These are phyloP conservation scores for Phoxinus phoxinus DNA, from an alignment of 2,113 vertebrate genomes.

Conservation along the genomic window DNA sequence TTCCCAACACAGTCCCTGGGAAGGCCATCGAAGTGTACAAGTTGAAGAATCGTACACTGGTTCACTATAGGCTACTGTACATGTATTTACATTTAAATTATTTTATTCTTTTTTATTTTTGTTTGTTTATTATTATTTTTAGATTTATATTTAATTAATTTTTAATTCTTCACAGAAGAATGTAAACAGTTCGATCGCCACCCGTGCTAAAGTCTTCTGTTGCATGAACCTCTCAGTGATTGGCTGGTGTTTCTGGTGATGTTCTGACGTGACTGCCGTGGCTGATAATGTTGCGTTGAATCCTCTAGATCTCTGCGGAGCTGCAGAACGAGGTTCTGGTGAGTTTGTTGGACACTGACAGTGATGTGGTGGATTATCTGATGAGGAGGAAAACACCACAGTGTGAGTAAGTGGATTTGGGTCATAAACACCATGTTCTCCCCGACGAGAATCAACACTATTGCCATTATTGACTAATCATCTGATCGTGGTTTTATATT, in stretches of 20 bases:
- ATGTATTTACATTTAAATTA: too few relatives aligned
- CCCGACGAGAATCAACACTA: too few relatives aligned
- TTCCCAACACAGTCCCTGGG: neutral
- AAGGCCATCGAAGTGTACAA: too few relatives aligned
- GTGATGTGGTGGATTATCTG: slow-evolving; percentile 95
- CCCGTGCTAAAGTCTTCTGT: neutral
- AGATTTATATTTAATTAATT: too few relatives aligned
- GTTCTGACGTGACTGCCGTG: neutral
- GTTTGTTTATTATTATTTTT: too few relatives aligned
- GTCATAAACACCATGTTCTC: neutral
- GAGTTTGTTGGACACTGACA: slow-evolving; percentile 91
- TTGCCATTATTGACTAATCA: too few relatives aligned
- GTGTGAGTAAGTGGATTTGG: slow-evolving; percentile 81
- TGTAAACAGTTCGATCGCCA: neutral
- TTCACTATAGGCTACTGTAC: too few relatives aligned
- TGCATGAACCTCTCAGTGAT: neutral
- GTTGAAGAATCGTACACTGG: too few relatives aligned
- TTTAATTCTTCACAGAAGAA: too few relatives aligned
- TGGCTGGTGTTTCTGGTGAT: neutral
- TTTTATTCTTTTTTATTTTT: too few relatives aligned
- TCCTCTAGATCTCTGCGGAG: slow-evolving; percentile 87
- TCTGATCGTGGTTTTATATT: neutral
- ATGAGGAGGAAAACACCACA: slow-evolving; percentile 92
- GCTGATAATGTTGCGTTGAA: neutral
- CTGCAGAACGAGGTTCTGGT: slow-evolving; percentile 96